These are phyloP conservation scores for Arenaria interpres DNA, from an alignment of 2,113 vertebrate species.

Conservation along the genomic window DNA sequence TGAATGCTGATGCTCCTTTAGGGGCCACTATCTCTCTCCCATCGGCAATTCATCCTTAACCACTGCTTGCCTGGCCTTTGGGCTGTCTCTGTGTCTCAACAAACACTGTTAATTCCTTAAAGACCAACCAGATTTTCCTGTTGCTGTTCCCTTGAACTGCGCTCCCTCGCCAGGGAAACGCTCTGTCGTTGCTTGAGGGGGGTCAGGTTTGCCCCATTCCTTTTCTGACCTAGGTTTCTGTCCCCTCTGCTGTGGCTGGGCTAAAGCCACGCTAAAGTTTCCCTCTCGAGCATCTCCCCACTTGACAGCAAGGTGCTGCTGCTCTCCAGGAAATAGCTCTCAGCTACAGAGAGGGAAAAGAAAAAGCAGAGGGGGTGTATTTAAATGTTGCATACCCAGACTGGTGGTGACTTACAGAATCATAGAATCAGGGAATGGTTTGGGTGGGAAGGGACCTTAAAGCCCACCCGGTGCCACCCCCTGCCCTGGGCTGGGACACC, in stretches of 20 bases:
- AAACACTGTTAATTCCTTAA: not conserved
- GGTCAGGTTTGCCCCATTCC: not conserved
- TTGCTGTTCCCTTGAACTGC: not conserved
- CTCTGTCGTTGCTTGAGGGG: not conserved
- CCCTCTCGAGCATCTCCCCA: not conserved
- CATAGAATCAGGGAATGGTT: too few species aligned
- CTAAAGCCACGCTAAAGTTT: rapidly evolving
- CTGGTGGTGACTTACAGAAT: not conserved
- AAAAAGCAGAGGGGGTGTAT: too few species aligned
- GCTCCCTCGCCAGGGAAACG: rapidly evolving
- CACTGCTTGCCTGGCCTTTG: not conserved
- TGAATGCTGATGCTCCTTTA: not conserved
- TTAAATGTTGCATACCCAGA: not conserved
- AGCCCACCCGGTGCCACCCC: too few species aligned
- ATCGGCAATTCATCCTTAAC: rapidly evolving
- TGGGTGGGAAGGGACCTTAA: too few species aligned
- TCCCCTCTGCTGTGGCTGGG: not conserved
- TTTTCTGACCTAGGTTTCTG: not conserved
- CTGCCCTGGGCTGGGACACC: too few species aligned
- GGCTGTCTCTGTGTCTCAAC: too few species aligned
- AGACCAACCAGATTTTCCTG: not conserved
- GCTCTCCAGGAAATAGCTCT: not conserved
- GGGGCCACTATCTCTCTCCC: not conserved
- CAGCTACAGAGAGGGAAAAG: not conserved
- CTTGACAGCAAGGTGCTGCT: not conserved